Evolutionary conservation across 2,888 invertebrate genomes (phyloP), one percentile per base, ranked within the genome.

Genomic region (Mythimna vitellina): DNA sequence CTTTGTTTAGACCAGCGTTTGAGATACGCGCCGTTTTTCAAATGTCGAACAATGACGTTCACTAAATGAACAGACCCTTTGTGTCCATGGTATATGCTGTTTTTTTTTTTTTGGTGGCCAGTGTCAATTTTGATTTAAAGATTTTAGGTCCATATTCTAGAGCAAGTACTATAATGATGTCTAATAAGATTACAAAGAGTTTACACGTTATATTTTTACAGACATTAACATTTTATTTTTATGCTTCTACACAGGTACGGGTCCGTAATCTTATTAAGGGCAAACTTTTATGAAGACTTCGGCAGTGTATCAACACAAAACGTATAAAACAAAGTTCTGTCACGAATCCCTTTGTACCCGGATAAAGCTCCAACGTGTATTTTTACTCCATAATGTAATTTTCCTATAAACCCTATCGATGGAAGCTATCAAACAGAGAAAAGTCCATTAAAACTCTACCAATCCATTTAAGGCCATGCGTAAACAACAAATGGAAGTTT

Each of bases 21-120:
- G 84, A 92, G 91, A 93, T 94, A 91, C 83, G 87, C 87, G 88
- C 86, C 89, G 90, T 93, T 92, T 93, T 93, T 92, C 92, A 91
- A 92, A 87, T 86, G 75, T 88, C 82, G 87, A 88, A 86, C 92
- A 94, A 93, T 93, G 90, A 90, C 87, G 82, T 80, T 87, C 88
- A 79, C 82, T 84, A 79, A 85, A 81, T 73, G 80, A 76, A 74
- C 57, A 70, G 80, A 88, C 81, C 90, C 81, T 91, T 94, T 94
- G 92, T 93, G 82, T 83, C 89, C 82, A 29, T 46, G n/a, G 38
- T 20, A 60, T 64, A 12, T 89, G 87, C 92, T 92, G 92, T 92
- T 92, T 92, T 92, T 92, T 94, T 94, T 4, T 5, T 17, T 92
- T 92, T 90, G 62, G 35, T 54, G 58, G 49, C 51, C 66, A 65